Conservation (phyloP, 2,888 invertebrate genomes). For the Eudemis profundana region DNA sequence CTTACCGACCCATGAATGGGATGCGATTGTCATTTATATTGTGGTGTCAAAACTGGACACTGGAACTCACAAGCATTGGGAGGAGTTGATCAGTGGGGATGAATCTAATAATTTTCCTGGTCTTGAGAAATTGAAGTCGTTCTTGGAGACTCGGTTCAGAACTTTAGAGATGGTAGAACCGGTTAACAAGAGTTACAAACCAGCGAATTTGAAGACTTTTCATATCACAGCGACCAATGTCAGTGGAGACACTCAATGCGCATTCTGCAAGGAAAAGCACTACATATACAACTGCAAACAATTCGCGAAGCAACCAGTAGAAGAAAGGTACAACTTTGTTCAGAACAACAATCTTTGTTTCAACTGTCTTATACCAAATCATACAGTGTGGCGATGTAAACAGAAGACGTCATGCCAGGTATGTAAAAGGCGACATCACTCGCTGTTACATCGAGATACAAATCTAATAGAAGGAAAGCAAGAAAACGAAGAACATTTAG, state of each 20-base stretch:
- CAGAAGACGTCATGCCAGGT: constrained; percentile 8
- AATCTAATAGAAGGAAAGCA: constrained; percentile 8
- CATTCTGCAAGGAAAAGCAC: constrained; percentile 15
- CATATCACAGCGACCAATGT: constrained; percentile 1
- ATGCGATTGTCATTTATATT: not conserved
- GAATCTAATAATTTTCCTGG: not conserved
- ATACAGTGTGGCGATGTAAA: constrained; percentile 15
- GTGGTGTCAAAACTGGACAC: constrained; percentile 3
- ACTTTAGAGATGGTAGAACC: constrained; percentile 26
- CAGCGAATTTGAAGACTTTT: constrained; percentile 13
- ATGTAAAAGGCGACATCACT: constrained; percentile 10
- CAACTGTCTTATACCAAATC: constrained; percentile 18
- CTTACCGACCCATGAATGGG: constrained; percentile 4
- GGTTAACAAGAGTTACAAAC: constrained; percentile 8
- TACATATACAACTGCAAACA: constrained; percentile 16
- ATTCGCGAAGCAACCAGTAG: constrained; percentile 1
- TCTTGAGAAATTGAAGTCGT: not conserved
- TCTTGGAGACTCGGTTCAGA: constrained; percentile 15
- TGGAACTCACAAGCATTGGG: constrained; percentile 8
- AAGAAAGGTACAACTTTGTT: constrained; percentile 17
- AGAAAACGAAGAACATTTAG: no score
- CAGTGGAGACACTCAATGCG: not conserved
- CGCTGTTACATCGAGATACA: constrained; percentile 18
- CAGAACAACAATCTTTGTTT: constrained; percentile 10
- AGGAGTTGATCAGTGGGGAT: constrained; percentile 16